Evolutionary conservation across 2,113 vertebrate genomes (phyloP).

Genomic region (Triplophysa rosa): DNA sequence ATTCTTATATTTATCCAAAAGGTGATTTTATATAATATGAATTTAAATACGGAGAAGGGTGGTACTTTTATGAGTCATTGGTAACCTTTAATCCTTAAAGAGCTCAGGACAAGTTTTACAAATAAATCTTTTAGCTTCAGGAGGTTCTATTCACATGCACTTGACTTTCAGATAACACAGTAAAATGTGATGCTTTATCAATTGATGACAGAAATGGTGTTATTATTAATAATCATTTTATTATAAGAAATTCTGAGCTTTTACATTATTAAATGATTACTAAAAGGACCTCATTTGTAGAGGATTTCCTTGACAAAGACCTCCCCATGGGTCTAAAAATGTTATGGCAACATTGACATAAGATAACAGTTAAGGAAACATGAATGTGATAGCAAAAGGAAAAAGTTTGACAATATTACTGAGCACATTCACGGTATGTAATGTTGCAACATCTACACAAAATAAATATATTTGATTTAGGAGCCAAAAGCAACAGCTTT

Average conservation of each 20-base stretch:
- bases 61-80: not conserved
- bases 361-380: not conserved
- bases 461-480: not conserved
- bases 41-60: constrained; percentile 5
- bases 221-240: not conserved
- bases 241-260: not conserved
- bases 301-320: not conserved
- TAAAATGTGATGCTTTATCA: not conserved
- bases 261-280: not conserved
- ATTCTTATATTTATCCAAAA: constrained; percentile 33
- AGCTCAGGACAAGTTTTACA: constrained; percentile 5
- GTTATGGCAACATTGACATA: not conserved
- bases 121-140: not conserved
- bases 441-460: not conserved
- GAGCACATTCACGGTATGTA: not conserved
- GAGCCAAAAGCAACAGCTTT: constrained; percentile 24
- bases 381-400: not conserved
- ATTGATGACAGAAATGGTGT: not conserved
- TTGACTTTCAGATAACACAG: not conserved
- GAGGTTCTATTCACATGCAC: not conserved
- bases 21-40: constrained; percentile 12
- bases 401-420: not conserved
- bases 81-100: constrained; percentile 13
- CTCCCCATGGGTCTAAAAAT: too few relatives aligned
- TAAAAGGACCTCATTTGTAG: too few relatives aligned